phyloP scores from a whole-genome alignment of 2,797 vertebrate genomes.

The Syngnathus rostellatus region DNA sequence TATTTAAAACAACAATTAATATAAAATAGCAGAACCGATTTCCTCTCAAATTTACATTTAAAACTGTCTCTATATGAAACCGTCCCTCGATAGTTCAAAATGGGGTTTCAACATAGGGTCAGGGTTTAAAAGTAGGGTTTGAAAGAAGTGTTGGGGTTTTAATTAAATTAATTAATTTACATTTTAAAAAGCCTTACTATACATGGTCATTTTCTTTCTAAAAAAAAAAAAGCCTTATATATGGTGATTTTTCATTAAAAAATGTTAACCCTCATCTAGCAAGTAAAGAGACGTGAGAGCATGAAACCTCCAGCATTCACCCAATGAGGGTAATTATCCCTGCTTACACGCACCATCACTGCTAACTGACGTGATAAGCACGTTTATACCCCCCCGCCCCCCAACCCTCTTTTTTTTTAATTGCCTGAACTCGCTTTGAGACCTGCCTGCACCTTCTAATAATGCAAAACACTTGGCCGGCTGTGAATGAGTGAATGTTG shows the following conservation, averaged over 20 bases:
- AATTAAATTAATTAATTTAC: too few species aligned
- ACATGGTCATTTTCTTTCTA: too few species aligned
- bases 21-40: too few species aligned
- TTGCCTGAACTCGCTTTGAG: constrained; percentile 84
- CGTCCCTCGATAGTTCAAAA: too few species aligned
- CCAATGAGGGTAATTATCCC: constrained; percentile 75
- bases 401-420: constrained; percentile 73
- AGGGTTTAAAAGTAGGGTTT: too few species aligned
- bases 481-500: constrained; percentile 83
- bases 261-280: constrained; percentile 31
- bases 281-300: constrained; percentile 42
- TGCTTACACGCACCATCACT: constrained; percentile 58
- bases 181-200: too few species aligned
- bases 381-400: constrained; percentile 71
- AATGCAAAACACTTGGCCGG: constrained; percentile 57
- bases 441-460: constrained; percentile 75
- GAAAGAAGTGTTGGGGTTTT: too few species aligned
- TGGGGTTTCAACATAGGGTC: too few species aligned
- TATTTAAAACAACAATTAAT: too few species aligned
- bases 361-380: constrained; percentile 77
- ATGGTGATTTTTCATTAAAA: neutral
- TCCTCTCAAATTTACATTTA: too few species aligned
- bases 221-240: too few species aligned
- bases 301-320: constrained; percentile 44
- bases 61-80: too few species aligned